Base-by-base conservation (phyloP, 2,113 vertebrate species). In the Oenanthe oenanthe region DNA sequence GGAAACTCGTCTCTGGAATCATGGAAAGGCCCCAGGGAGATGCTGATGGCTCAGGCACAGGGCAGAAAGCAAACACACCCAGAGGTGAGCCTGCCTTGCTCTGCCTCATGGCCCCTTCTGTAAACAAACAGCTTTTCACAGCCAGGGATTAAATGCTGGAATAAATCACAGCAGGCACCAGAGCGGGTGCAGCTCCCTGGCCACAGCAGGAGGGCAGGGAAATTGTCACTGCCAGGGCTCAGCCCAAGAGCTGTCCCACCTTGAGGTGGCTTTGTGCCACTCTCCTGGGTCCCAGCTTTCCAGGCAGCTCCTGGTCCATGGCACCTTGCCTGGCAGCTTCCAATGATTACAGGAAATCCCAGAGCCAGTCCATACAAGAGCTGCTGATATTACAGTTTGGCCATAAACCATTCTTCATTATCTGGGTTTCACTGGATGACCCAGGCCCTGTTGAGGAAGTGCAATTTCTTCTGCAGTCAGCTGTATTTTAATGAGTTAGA, bases 401-500 rank as follows among this genome's bases (percentile, higher is more conserved):
- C 92, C 90, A 83, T n/a, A 92, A 96, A 71, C 67, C 67, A 68
- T 91, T 94, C 54, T 83, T 94, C 71, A 74, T 95, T 77, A 51
- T 93, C 95, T 75, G 88, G 12, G 76, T 94, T 61, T 88, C 1
- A 0, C 81, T 53, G 89, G 85, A 40, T 94, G 78, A 34, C 89
- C 84, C 7, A 3, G 40, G n/a, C 74, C 65, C 13, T 17, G 25
- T 38, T 68, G 66, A 29, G 88, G n/a, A 88, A 94, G 73, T 40
- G 87, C 68, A 28, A 7, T 81, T 95, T 93, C 73, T 82, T 89
- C 90, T 45, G 73, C 76, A 75, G 90, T 60, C 97, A 92, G 97
- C 97, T 96, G 32, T 87, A 92, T 97, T 97, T 96, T 97, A 97
- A 97, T 97, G 95, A 92, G 93, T 86, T 50, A 67, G 71, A n/a